Evolutionary conservation across 2,113 vertebrate species (phyloP), one percentile per base, ranked within the genome.

Genomic region (Acinonyx jubatus): DNA sequence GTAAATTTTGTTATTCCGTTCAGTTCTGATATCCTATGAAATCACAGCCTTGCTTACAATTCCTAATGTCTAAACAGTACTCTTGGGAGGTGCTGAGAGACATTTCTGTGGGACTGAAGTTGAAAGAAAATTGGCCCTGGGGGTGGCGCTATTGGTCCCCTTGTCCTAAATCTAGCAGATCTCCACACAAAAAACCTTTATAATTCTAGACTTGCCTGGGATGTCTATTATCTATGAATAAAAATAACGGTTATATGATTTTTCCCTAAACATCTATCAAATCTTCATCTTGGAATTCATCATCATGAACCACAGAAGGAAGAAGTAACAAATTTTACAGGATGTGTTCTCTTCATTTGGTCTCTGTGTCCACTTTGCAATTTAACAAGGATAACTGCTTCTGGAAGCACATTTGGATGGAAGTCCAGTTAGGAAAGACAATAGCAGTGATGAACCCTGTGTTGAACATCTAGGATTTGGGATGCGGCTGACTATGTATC

Each of bases 171-270:
- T 71, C 29, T 57, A 96, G 36, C 16, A 71, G 69, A 61, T 15
- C 66, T 65, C 89, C 19, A 74, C 89, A 69, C 27, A 92, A 65
- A 87, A 87, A 25, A 3, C 18, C 57, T 92, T 38, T 45, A 69
- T 36, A 68, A 66, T 85, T 85, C 38, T 19, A 45, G 48, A 71
- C 57, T 19, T 94, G 19, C 65, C 41, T 87, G 14, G 5, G 19
- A 9, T 63, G 8, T 91, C 79, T 97, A n/a, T 92, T 92, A 96
- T 96, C 61, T 97, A 61, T 95, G 79, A 94, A 66, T 95, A 96
- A 94, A 95, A 98, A 86, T 87, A 83, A 52, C 5, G 65, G n/a
- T 27, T 27, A 3, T 31, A 7, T 91, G 41, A 9, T 71, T 95
- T 96, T 97, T 57, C 48, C 79, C 71, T 87, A 86, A 96, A 27